Conservation (phyloP, 1,140 invertebrate species). For the Xylocopa sonorina region DNA sequence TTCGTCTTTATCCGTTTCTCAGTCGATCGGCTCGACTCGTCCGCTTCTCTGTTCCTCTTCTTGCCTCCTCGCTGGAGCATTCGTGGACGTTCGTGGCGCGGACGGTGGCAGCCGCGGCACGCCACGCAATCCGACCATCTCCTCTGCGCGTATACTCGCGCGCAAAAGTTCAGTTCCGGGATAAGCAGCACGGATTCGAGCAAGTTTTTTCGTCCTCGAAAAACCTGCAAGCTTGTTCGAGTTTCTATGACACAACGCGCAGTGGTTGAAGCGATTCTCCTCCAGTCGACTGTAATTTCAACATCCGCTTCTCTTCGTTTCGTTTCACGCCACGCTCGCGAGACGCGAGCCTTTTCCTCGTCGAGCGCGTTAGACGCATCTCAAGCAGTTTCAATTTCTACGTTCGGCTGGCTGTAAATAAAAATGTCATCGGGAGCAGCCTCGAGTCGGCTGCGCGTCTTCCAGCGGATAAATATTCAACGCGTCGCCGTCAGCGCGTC, state of each 20-base stretch:
- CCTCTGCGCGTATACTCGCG: constrained; percentile 56
- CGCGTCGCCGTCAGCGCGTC: neutral
- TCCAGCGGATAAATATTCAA: neutral
- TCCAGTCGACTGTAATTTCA: too few species aligned
- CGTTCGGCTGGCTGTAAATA: too few species aligned
- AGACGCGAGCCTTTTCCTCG: too few species aligned
- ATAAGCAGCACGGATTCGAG: neutral
- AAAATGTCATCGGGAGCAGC: neutral
- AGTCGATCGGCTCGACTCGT: constrained; percentile 21
- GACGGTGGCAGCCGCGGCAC: constrained; percentile 69
- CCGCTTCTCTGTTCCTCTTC: constrained; percentile 18
- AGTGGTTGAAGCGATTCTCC: too few species aligned
- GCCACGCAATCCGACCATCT: constrained; percentile 64
- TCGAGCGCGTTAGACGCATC: too few species aligned
- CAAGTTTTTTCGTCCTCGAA: too few species aligned
- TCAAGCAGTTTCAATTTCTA: too few species aligned
- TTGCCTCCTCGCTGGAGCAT: constrained; percentile 45
- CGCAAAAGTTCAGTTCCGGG: constrained; percentile 48
- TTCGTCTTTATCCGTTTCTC: constrained; percentile 36
- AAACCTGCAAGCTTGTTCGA: too few species aligned
- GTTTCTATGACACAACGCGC: too few species aligned
- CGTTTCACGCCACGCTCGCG: too few species aligned
- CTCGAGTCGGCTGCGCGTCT: too few species aligned
- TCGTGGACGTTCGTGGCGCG: constrained; percentile 62
- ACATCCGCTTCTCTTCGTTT: too few species aligned